A percentile compares a stretch with the other conserved stretches of the same genome.
These are phyloP conservation scores for Arnoldichthys spilopterus DNA, from an alignment of 2,797 vertebrate species.

Conservation along the genomic window DNA sequence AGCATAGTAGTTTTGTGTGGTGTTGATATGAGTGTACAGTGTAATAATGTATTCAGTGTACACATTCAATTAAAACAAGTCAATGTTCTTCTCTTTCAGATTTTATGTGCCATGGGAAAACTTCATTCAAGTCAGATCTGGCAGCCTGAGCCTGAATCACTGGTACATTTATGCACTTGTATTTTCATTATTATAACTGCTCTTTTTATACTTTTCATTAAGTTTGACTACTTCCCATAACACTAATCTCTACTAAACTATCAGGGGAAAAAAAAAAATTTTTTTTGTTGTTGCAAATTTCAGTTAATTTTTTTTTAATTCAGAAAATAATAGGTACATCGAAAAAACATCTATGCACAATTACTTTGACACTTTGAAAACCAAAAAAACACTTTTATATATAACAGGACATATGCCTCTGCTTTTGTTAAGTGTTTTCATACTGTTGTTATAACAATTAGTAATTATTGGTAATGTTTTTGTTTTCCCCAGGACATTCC, in stretches of 20 bases:
- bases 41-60: not conserved
- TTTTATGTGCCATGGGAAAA: slow-evolving; percentile 86
- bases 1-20: too few species aligned
- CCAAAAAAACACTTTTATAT: too few species aligned
- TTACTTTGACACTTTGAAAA: too few species aligned
- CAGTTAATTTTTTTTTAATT: too few species aligned
- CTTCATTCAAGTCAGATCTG: slow-evolving; percentile 88
- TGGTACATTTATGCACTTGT: slow-evolving; percentile 73
- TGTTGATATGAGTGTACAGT: not conserved
- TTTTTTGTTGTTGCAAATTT: too few species aligned
- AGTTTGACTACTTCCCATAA: too few species aligned
- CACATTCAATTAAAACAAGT: too few species aligned
- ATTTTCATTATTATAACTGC: not conserved
- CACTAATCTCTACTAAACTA: too few species aligned
- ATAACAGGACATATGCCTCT: not conserved
- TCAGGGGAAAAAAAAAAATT: too few species aligned
- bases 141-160: slow-evolving; percentile 85
- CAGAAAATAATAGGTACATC: too few species aligned
- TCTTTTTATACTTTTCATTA: not conserved
- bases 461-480: not conserved
- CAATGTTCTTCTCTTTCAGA: slow-evolving; percentile 73
- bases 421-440: not conserved
- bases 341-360: too few species aligned
- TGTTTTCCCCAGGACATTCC: slow-evolving; percentile 84
- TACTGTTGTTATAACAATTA: not conserved